Base-by-base conservation (phyloP, 1,140 invertebrate species). In the Drosophila kanapiae region DNA sequence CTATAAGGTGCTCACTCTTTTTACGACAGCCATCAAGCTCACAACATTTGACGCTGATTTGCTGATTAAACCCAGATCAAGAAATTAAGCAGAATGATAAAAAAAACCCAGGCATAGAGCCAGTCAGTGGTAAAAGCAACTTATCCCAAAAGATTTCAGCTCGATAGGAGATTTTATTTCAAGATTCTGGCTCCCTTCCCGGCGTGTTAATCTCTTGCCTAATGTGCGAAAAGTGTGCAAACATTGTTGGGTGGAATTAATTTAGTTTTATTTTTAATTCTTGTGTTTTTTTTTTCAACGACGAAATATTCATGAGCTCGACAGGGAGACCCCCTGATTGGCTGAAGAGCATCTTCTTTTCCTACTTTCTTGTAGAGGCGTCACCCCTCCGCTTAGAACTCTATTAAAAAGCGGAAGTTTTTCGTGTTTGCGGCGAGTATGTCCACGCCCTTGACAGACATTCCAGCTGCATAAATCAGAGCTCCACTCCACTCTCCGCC, bases 361-460 rank as follows among this genome's bases (percentile, higher is more conserved):
- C 29, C n/a, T 63, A 23, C 16, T 37, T 40, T 16, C n/a, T 23
- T 14, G 6, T 37, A 47, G 37, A 45, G 80, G 75, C 82, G 57
- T 78, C 45, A 43, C 60, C 27, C 13, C 31, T 37, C 4, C 67
- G 42, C 65, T 84, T 84, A 78, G 82, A 82, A 80, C 77, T 83
- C 74, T 78, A 78, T 87, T 83, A 74, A 83, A 68, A 78, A 78
- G 84, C 85, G 84, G 84, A 88, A 88, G 84, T 88, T 56, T 27
- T 51, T 49, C 49, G 54, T 51, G 47, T 56, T 35, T 54, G 51
- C 31, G 38, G 33, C 43, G 40, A 65, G 16, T 76, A 54, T 77
- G 35, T 38, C 68, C 85, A 90, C 86, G 85, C 85, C 85, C 85
- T 90, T 90, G 85, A 90, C 75, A 86, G 78, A 81, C 85, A 88